Evolutionary conservation across 92 coral and sea anemone species (phyloP), one percentile per base, ranked within the genome.

Genomic region (Diadumene lineata): DNA sequence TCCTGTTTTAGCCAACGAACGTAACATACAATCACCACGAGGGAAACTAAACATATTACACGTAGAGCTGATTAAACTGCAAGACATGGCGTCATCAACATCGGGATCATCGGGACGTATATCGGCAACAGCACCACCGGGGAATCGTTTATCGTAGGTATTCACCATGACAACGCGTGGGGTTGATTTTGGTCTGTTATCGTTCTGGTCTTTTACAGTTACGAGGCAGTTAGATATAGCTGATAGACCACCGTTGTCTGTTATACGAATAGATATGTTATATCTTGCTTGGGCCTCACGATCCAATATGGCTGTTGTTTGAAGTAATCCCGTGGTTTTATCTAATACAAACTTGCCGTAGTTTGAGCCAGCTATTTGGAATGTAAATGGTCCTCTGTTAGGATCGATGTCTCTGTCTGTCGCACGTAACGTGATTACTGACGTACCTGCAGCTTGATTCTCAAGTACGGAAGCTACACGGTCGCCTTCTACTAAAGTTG

Each of bases 71-170:
- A 68, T 60, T 18, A 80, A 34, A n/a, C 89, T 57, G 46, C 99
- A 96, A 1, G 88, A 84, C 85, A 92, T 84, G 48, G 23, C 34
- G 76, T 96, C 90, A 56, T 78, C 79, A 3, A 73, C 84, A 78
- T 96, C 99, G 68, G 84, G 83, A 83, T 96, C 99, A 16, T 81
- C 86, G 23, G 99, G 99, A 69, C 82, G 75, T 15, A 96, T 91
- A 66, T 96, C 82, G 7, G 91, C 88, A 56, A 96, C 77, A 24
- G 62, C 27, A 55, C 97, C 97, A 8, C 93, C 92, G 34, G 76
- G 63, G 67, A 88, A 96, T 43, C 88, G 82, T 33, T 88, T 83
- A 64, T 81, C 66, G 78, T 80, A 83, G 55, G 83, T 69, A 81
- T 88, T 88, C 50, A 96, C 85, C 64, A 84, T 84, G 57, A 96